Evolutionary conservation across 2,797 vertebrate species (phyloP).

Genomic region (Sebastes glaucus): DNA sequence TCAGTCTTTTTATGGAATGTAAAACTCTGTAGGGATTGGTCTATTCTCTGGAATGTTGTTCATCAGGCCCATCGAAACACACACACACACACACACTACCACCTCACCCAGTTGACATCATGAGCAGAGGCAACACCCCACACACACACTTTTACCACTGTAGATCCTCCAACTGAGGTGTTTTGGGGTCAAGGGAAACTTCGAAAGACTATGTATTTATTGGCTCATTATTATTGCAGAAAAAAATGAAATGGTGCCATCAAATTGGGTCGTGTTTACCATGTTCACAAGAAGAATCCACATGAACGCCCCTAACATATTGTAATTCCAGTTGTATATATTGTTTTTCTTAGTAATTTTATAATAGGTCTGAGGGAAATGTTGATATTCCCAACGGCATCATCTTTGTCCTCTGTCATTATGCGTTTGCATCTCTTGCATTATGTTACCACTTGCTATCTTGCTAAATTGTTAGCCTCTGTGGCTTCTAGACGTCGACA

Average conservation of each 20-base stretch:
- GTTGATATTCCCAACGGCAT: no score
- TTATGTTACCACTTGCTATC: not conserved
- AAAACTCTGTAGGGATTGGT: conserved; percentile 42
- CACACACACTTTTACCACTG: not conserved
- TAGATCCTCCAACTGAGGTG: not conserved
- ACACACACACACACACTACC: not conserved
- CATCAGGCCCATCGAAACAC: conserved; percentile 68
- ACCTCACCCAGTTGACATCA: conserved; percentile 47
- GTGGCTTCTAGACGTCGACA: no score
- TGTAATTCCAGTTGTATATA: no score
- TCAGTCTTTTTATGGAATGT: conserved; percentile 17
- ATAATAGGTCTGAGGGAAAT: no score
- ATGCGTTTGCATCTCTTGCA: not conserved
- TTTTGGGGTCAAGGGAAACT: not conserved
- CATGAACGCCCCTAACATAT: no score
- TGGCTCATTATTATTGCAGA: not conserved
- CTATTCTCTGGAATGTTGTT: conserved; percentile 68
- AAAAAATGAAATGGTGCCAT: not conserved
- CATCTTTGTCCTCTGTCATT: no score
- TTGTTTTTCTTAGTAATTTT: no score
- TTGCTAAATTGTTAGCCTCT: no score
- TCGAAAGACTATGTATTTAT: not conserved
- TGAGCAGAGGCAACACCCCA: conserved; percentile 43
- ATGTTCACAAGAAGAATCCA: no score
- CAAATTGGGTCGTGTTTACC: no score